Conservation (phyloP, 2,888 invertebrate species). For the Noctua janthe region DNA sequence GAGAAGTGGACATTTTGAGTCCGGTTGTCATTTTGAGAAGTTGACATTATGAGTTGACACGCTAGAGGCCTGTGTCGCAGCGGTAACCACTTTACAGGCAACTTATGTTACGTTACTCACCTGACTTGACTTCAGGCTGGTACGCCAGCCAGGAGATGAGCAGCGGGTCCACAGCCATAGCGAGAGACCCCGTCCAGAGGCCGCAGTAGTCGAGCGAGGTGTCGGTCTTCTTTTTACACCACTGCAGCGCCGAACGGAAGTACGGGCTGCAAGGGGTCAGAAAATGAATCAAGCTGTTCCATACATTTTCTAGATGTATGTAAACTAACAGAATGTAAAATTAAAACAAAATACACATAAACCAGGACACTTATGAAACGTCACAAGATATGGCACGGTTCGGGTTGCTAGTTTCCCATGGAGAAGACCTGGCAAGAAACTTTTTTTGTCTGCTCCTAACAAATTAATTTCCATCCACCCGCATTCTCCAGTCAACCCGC, state of each 20-base stretch:
- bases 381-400: background rate
- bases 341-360: background rate
- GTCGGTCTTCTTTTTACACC: constrained; percentile 67
- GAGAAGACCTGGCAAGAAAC: background rate
- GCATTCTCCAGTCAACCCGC: too few relatives aligned
- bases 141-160: constrained; percentile 92
- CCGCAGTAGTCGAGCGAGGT: constrained; percentile 79
- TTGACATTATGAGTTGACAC: too few relatives aligned
- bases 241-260: constrained; percentile 78
- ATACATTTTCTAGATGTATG: background rate
- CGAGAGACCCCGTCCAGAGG: constrained; percentile 79
- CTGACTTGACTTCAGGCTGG: constrained; percentile 73
- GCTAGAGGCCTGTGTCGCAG: background rate
- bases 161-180: constrained; percentile 91
- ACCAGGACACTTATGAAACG: background rate
- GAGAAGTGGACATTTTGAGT: too few relatives aligned
- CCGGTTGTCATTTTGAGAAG: too few relatives aligned
- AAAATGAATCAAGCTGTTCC: background rate
- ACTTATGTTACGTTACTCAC: constrained; percentile 62
- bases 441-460: too few relatives aligned
- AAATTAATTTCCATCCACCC: too few relatives aligned
- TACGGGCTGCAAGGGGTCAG: constrained; percentile 74
- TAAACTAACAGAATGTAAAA: background rate
- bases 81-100: background rate
- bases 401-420: background rate